These are phyloP conservation scores for Upupa epops DNA, from an alignment of 2,113 vertebrate species.

Conservation along the genomic window DNA sequence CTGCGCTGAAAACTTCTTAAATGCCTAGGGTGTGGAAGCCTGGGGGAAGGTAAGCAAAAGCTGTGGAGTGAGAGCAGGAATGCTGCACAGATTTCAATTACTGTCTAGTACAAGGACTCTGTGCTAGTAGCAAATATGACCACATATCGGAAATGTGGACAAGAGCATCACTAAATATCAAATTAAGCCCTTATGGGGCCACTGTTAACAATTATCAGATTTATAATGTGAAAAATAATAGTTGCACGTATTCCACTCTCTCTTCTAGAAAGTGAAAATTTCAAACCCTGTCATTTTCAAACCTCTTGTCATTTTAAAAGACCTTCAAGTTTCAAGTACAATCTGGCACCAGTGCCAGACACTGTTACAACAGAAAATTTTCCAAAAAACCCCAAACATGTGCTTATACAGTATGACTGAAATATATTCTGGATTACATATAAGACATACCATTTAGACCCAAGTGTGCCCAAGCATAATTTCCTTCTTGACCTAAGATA, in stretches of 20 bases:
- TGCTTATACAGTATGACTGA: neutral
- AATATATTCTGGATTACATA: neutral
- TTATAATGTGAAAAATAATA: neutral
- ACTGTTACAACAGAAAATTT: neutral
- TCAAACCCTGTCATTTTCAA: neutral
- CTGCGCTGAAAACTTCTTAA: neutral
- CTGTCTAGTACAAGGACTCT: neutral
- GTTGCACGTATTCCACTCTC: neutral
- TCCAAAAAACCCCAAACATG: fast-evolving
- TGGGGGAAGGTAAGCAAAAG: neutral
- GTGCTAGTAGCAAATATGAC: neutral
- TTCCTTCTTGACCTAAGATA: neutral
- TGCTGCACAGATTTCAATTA: neutral
- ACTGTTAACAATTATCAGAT: neutral
- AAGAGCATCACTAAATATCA: neutral
- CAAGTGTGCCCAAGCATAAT: neutral
- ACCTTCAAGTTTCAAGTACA: neutral
- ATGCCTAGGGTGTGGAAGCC: neutral
- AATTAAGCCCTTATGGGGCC: neutral
- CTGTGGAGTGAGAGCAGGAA: neutral
- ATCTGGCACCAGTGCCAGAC: neutral
- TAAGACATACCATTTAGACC: neutral
- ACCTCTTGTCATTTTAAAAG: too few relatives aligned
- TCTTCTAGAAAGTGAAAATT: neutral
- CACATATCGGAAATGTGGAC: neutral